These are phyloP conservation scores for Macaca nemestrina DNA, from an alignment of 2,113 vertebrate species.

Conservation along the genomic window DNA sequence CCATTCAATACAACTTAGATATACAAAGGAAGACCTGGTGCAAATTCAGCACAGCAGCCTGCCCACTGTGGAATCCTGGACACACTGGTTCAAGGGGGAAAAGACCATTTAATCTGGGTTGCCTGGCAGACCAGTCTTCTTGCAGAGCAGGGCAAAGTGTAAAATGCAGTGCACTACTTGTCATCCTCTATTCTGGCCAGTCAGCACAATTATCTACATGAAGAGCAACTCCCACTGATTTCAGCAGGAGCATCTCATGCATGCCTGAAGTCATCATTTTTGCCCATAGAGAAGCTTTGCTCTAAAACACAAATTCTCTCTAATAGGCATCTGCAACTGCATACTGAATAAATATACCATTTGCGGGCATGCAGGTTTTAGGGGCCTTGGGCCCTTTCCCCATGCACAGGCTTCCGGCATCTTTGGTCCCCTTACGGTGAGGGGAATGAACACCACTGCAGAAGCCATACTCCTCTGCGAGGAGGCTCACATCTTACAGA, in stretches of 20 bases:
- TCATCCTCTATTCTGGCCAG: background rate
- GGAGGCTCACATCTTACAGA: background rate
- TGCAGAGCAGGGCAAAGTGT: background rate
- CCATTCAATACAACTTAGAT: background rate
- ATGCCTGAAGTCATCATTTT: background rate
- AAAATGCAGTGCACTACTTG: background rate
- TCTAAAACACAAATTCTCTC: constrained; percentile 17
- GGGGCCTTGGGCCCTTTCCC: background rate
- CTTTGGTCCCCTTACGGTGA: background rate
- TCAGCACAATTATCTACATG: background rate
- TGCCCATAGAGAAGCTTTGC: background rate
- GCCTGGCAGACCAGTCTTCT: background rate
- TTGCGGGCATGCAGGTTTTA: background rate
- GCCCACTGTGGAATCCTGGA: background rate
- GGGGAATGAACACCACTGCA: background rate
- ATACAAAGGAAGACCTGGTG: background rate
- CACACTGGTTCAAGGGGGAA: background rate
- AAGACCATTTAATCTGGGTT: background rate
- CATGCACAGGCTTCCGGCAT: background rate
- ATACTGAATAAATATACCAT: background rate
- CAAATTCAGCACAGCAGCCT: background rate
- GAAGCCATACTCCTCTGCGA: background rate
- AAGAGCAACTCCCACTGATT: background rate
- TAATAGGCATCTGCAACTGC: background rate
- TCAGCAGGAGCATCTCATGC: background rate